A percentile compares a stretch with the other conserved stretches of the same genome.
phyloP scores from a whole-genome alignment of 1,140 invertebrate species.

The Metaphire vulgaris region DNA sequence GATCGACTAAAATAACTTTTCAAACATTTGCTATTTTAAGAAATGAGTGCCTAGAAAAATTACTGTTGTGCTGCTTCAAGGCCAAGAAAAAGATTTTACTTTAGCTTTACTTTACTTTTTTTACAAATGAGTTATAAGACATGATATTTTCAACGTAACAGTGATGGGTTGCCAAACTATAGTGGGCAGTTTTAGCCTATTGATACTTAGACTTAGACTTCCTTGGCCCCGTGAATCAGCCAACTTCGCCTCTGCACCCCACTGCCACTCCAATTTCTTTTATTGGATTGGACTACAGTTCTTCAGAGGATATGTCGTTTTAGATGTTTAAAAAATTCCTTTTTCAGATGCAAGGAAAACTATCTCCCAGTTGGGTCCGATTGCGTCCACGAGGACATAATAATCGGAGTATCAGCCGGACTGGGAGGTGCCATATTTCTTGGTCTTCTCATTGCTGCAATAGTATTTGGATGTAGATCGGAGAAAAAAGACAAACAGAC shows the following conservation, averaged over 20 bases:
- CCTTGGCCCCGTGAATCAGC: too few relatives aligned
- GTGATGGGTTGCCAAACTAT: too few relatives aligned
- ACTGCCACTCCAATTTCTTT: background rate
- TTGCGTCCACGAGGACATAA: background rate
- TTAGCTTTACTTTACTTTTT: too few relatives aligned
- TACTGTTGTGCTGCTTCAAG: too few relatives aligned
- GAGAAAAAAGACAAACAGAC: background rate
- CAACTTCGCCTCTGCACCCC: too few relatives aligned
- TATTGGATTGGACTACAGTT: background rate
- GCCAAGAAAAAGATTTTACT: too few relatives aligned
- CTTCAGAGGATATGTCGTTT: background rate
- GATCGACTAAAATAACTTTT: background rate
- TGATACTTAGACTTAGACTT: too few relatives aligned
- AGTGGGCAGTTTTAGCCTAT: background rate
- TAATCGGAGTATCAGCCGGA: background rate
- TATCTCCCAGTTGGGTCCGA: background rate
- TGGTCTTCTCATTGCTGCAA: background rate
- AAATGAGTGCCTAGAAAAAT: too few relatives aligned
- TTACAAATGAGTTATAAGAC: too few relatives aligned
- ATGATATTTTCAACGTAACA: too few relatives aligned
- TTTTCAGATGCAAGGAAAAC: background rate
- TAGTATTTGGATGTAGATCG: background rate
- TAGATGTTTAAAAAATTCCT: background rate
- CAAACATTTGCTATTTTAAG: too few relatives aligned
- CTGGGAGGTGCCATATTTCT: background rate